Conservation (phyloP, 2,797 vertebrate genomes). For the Darevskia nairensis region DNA sequence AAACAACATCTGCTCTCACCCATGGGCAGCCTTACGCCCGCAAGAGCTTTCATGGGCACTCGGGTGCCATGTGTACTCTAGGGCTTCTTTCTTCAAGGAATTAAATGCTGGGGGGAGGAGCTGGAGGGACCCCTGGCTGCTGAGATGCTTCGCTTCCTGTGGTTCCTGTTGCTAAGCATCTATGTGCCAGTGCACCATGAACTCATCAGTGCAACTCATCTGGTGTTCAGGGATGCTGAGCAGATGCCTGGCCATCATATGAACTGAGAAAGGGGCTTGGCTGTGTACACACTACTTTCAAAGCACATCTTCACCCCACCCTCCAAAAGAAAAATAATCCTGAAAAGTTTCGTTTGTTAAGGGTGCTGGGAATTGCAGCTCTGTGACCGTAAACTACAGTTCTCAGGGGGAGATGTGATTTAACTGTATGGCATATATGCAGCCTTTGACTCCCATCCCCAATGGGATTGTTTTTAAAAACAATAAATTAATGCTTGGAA, state of each 20-base stretch:
- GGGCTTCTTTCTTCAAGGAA: not conserved
- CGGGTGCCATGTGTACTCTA: accelerated
- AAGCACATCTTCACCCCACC: too few relatives aligned
- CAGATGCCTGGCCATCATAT: accelerated
- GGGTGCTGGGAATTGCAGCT: too few relatives aligned
- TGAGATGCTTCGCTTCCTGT: accelerated
- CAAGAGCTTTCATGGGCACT: not conserved
- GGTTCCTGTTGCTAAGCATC: not conserved
- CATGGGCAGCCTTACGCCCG: not conserved
- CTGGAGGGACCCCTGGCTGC: not conserved
- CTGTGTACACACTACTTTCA: too few relatives aligned
- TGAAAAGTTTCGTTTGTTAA: too few relatives aligned
- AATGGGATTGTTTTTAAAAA: not conserved
- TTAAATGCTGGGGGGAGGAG: not conserved
- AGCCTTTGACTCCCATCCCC: not conserved
- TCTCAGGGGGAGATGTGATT: too few relatives aligned
- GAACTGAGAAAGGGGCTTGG: too few relatives aligned
- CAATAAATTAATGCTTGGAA: not conserved
- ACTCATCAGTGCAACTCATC: not conserved
- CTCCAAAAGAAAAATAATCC: too few relatives aligned
- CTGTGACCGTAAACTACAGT: too few relatives aligned
- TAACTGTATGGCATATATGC: too few relatives aligned
- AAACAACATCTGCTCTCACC: not conserved
- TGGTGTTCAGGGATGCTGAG: not conserved
- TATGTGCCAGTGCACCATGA: not conserved